Percentiles rank a stretch among this genome's conserved stretches.
Conservation (phyloP, 2,888 invertebrate species). For the Mamestra brassicae region DNA sequence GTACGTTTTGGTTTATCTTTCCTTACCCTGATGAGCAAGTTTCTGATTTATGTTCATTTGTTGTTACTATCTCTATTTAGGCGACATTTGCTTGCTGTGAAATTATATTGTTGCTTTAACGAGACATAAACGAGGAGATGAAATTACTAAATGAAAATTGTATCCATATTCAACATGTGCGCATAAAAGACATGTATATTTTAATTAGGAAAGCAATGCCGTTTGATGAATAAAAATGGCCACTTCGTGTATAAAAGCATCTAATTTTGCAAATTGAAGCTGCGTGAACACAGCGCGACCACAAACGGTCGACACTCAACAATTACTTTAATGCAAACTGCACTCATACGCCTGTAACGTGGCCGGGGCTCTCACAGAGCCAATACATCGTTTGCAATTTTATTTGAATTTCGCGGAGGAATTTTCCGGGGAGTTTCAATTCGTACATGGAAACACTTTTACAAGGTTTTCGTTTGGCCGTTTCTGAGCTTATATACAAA, state of each 20-base stretch:
- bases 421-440: conserved; percentile 75
- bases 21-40: conserved; percentile 54
- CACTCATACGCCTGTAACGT: conserved; percentile 76
- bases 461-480: conserved; percentile 70
- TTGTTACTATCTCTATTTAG: conserved; percentile 33
- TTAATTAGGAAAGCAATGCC: conserved; percentile 68
- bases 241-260: conserved; percentile 72
- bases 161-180: conserved; percentile 42
- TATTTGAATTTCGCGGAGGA: conserved; percentile 77
- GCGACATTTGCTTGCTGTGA: conserved; percentile 12
- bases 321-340: conserved; percentile 84
- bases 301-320: conserved; percentile 74
- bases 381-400: conserved; percentile 83
- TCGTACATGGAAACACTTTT: conserved; percentile 83
- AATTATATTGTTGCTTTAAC: conserved; percentile 24
- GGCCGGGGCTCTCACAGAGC: conserved; percentile 68
- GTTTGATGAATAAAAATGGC: conserved; percentile 72
- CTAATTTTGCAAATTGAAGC: conserved; percentile 83
- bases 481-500: conserved; percentile 79
- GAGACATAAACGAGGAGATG: conserved; percentile 2
- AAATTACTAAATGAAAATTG: conserved; percentile 33
- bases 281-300: conserved; percentile 75
- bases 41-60: conserved; percentile 58
- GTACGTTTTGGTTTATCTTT: conserved; percentile 66
- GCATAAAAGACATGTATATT: conserved; percentile 55